Evolutionary conservation across 2,797 vertebrate genomes (phyloP).

Genomic region (Tadarida brasiliensis): DNA sequence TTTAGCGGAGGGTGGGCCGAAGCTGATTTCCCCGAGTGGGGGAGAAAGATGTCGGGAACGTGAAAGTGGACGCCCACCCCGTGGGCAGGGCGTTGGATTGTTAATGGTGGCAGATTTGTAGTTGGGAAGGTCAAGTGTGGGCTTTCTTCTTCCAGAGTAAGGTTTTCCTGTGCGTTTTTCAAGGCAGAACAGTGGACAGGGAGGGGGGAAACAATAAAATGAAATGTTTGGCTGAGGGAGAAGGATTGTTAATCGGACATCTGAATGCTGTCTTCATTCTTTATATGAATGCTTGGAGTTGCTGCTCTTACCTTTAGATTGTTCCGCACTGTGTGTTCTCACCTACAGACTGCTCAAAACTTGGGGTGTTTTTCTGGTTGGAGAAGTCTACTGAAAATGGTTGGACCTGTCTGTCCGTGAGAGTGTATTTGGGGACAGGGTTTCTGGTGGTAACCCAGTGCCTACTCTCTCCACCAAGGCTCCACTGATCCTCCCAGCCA

Average conservation of each 20-base stretch:
- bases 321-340: neutral
- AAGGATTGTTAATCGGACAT: neutral
- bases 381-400: neutral
- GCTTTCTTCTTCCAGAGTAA: neutral
- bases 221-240: neutral
- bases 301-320: neutral
- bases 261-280: neutral
- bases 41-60: neutral
- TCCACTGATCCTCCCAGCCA: neutral
- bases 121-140: neutral
- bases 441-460: neutral
- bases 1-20: neutral
- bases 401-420: neutral
- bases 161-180: neutral
- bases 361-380: neutral
- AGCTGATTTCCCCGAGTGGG: neutral
- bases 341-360: neutral
- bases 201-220: neutral
- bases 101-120: neutral
- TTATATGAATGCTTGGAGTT: neutral
- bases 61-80: too few species aligned
- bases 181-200: neutral
- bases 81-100: neutral
- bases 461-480: neutral
- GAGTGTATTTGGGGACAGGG: neutral